phyloP scores from a whole-genome alignment of 1,140 invertebrate species.

The Leptopilina clavipes region DNA sequence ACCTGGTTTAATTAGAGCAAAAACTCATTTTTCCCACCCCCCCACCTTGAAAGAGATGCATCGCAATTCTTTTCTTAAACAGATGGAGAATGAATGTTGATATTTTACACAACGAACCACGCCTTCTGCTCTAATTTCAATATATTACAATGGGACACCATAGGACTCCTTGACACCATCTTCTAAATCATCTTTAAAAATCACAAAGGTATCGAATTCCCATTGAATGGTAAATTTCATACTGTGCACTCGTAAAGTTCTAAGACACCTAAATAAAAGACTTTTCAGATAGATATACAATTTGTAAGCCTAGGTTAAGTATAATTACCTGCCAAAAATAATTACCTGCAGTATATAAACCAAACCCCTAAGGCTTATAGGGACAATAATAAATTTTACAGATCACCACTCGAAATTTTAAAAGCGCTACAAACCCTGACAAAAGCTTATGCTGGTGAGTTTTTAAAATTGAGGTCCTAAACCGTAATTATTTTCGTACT shows the following conservation, averaged over 20 bases:
- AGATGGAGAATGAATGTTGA: not conserved
- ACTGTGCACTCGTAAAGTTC: not conserved
- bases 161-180: not conserved
- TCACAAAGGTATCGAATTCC: not conserved
- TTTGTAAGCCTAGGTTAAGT: no score
- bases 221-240: not conserved
- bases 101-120: not conserved
- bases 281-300: no score
- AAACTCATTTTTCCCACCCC: not conserved
- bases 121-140: not conserved
- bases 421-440: no score
- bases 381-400: slow-evolving; percentile 16
- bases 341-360: no score
- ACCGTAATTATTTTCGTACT: slow-evolving; percentile 49
- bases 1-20: slow-evolving; percentile 12
- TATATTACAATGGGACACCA: not conserved
- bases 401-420: not conserved
- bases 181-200: not conserved
- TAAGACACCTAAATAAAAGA: not conserved
- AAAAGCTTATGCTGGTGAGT: slow-evolving; percentile 10
- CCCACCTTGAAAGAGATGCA: no score
- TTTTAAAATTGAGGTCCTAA: slow-evolving; percentile 42
- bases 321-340: no score
- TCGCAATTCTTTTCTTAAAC: not conserved
- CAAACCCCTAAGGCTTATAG: not conserved